Base-by-base conservation (phyloP, 2,113 vertebrate genomes). In the Chaetodon trifascialis region DNA sequence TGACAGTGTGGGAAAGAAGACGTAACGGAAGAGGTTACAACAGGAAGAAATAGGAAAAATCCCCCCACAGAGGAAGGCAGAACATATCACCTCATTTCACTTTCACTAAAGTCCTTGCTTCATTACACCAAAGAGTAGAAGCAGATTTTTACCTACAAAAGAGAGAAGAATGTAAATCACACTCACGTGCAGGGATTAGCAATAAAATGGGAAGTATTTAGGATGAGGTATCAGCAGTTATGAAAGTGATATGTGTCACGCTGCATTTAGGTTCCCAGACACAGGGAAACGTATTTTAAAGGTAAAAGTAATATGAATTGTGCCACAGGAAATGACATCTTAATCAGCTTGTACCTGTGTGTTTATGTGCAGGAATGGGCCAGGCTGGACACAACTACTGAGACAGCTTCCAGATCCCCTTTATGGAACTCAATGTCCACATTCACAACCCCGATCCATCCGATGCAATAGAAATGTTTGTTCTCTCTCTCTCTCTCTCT, bases 351-450 rank as follows among this genome's bases (percentile, higher is more conserved):
- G 17, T 40, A 16, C 34, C 12, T 77, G 11, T 73, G 17, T 83
- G 51, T 79, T 68, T 81, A 59, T 74, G 40, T 74, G 42, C 84
- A 94, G 94, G 91, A 92, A 56, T 91, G 91, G 88, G 49, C 25
- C 59, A 72, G 51, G 42, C 68, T 40, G 42, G 82, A 85, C 55
- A 51, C 30, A 25, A 14, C 60, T 12, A 21, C 74, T 1, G 91
- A 83, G 30, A 65, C 52, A 4, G 21, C 60, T 15, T 80, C 62
- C 64, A 88, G 83, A 82, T 60, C 88, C 15, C 69, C 77, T 47
- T 34, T 86, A 60, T 92, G 87, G 92, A 92, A 70, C 85, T 55
- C 89, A 3, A 71, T 84, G 16, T 90, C 92, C 19, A 93, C 93
- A 1, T 94, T 94, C 79, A 86, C 88, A 56, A 68, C 79, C 34